A percentile compares a stretch with the other conserved stretches of the same genome.
phyloP scores from a whole-genome alignment of 2,888 invertebrate genomes.

The Drosophila lacicola region DNA sequence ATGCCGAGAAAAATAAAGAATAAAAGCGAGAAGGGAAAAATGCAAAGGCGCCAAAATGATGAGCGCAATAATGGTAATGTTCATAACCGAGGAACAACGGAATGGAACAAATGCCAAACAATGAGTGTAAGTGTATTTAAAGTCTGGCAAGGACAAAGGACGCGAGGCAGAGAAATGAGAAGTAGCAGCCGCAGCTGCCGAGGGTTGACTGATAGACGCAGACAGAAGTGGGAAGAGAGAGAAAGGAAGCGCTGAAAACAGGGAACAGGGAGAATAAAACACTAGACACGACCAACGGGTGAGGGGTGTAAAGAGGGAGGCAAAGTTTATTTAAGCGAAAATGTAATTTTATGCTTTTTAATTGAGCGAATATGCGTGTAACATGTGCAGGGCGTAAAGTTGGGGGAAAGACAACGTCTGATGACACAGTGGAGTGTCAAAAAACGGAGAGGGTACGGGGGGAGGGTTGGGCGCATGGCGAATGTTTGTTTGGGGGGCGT shows the following conservation, averaged over 20 bases:
- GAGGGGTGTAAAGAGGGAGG: background rate
- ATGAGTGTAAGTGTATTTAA: slow-evolving; percentile 22
- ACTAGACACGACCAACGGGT: background rate
- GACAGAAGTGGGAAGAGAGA: slow-evolving; percentile 16
- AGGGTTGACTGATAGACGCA: slow-evolving; percentile 19
- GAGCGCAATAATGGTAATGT: slow-evolving; percentile 39
- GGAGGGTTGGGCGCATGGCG: background rate
- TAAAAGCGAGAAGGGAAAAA: background rate
- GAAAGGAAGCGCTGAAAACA: background rate
- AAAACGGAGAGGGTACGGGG: slow-evolving; percentile 1
- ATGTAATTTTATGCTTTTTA: slow-evolving; percentile 81
- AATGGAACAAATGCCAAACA: slow-evolving; percentile 15
- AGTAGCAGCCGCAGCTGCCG: slow-evolving; percentile 2
- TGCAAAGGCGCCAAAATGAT: slow-evolving; percentile 23
- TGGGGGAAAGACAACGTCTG: background rate
- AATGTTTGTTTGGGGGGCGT: slow-evolving; percentile 12
- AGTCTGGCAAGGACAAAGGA: slow-evolving; percentile 15
- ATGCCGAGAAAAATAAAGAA: background rate
- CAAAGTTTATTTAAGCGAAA: slow-evolving; percentile 76
- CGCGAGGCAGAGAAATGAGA: background rate
- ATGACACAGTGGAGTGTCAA: background rate
- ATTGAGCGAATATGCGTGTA: slow-evolving; percentile 79
- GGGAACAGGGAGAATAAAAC: background rate
- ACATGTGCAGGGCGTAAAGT: slow-evolving; percentile 53
- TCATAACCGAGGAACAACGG: slow-evolving; percentile 8